Conservation (phyloP, 2,888 invertebrate species). For the Sabatieria punctata region DNA sequence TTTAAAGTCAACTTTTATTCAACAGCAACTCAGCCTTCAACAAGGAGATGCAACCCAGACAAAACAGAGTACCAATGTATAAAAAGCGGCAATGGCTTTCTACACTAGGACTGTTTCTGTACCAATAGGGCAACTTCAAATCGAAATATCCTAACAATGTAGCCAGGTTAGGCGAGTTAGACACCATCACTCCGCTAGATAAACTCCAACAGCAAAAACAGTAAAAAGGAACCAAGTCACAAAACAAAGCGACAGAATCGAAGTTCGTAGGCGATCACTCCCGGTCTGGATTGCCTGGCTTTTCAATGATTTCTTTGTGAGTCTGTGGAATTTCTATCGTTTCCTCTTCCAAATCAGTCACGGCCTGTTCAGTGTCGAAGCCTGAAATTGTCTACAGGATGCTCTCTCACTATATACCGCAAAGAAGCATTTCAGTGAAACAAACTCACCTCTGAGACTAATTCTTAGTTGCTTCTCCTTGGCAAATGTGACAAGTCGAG, state of each 20-base stretch:
- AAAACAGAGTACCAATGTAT: no score
- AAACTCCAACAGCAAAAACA: background rate
- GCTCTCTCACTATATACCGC: background rate
- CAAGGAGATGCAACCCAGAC: no score
- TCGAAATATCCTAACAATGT: background rate
- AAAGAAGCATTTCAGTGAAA: background rate
- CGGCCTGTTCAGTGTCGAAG: background rate
- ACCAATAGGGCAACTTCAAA: background rate
- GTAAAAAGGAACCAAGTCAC: background rate
- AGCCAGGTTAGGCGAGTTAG: background rate
- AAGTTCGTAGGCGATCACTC: background rate
- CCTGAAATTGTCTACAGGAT: background rate
- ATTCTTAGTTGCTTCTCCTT: no score
- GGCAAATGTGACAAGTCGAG: no score
- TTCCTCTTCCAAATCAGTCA: background rate
- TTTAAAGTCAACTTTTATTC: no score
- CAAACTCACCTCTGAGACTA: no score
- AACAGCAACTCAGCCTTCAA: no score
- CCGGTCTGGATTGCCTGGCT: background rate
- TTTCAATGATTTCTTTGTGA: slow-evolving; percentile 4
- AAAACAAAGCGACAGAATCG: background rate
- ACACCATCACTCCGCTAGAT: background rate
- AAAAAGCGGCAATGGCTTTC: no score
- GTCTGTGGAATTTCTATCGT: background rate
- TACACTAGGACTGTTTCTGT: no score